Evolutionary conservation across 2,797 vertebrate genomes (phyloP).

Genomic region (Uromys caudimaculatus): DNA sequence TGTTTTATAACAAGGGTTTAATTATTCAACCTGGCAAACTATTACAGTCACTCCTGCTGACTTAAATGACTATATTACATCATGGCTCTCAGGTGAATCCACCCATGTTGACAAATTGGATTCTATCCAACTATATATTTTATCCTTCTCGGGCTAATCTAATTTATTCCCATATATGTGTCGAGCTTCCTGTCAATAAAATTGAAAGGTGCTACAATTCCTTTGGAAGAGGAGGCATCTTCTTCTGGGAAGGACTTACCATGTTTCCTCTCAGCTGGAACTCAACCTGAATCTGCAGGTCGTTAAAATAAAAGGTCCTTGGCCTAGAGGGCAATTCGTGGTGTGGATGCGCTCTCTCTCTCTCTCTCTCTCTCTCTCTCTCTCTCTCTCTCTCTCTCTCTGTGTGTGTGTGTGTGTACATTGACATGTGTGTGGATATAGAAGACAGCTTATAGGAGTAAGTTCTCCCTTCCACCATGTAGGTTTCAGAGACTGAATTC

Average conservation of each 20-base stretch:
- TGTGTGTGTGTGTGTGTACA: background rate
- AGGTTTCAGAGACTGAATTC: background rate
- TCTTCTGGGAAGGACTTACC: background rate
- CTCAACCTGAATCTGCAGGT: background rate
- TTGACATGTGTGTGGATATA: background rate
- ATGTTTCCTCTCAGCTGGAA: background rate
- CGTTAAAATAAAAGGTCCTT: background rate
- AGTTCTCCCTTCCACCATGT: background rate
- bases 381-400: background rate
- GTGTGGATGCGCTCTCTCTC: background rate
- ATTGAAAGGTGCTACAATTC: background rate
- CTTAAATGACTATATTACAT: background rate
- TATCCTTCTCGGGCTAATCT: background rate
- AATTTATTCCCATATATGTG: conserved; percentile 4
- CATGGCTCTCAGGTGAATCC: conserved; percentile 35
- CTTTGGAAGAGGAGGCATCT: background rate
- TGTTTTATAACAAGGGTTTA: conserved; percentile 16
- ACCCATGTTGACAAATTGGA: conserved; percentile 21
- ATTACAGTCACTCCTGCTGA: background rate
- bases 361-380: background rate
- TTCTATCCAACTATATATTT: background rate
- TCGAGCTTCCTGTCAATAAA: background rate
- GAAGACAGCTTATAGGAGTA: background rate
- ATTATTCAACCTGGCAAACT: conserved; percentile 23
- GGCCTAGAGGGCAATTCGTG: background rate